Conservation (phyloP, 1,140 invertebrate species). For the Triops longicaudatus region DNA sequence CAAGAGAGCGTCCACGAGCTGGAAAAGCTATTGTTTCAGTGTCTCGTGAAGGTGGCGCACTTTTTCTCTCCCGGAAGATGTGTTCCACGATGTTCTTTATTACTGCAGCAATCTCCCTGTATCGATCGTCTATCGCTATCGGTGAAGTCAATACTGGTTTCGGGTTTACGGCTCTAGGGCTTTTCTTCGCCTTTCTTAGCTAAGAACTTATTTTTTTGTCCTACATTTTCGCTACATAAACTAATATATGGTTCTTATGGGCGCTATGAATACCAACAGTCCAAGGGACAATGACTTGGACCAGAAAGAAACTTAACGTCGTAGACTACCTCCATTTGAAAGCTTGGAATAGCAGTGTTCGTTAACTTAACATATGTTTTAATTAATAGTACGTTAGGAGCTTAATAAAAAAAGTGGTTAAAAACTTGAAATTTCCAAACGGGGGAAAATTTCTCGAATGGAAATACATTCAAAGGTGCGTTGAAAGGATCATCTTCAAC, state of each 20-base stretch:
- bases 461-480: too few relatives aligned
- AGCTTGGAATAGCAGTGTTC: too few relatives aligned
- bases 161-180: background rate
- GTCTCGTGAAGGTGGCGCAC: background rate
- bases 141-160: background rate
- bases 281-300: background rate
- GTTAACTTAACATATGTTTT: too few relatives aligned
- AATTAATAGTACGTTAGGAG: too few relatives aligned
- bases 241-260: too few relatives aligned
- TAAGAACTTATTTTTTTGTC: background rate
- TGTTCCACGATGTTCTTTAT: background rate
- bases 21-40: background rate
- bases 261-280: background rate
- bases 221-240: background rate
- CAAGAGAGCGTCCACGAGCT: background rate
- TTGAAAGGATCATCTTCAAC: too few relatives aligned
- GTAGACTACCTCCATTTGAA: too few relatives aligned
- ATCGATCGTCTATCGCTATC: conserved; percentile 14
- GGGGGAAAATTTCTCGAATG: too few relatives aligned
- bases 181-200: background rate
- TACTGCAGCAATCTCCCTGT: background rate
- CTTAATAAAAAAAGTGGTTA: too few relatives aligned
- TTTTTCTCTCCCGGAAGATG: background rate
- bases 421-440: too few relatives aligned
- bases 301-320: too few relatives aligned